Evolutionary conservation across 2,797 vertebrate genomes (phyloP), one percentile per base, ranked within the genome.

Genomic region (Silurus lanzhouensis): DNA sequence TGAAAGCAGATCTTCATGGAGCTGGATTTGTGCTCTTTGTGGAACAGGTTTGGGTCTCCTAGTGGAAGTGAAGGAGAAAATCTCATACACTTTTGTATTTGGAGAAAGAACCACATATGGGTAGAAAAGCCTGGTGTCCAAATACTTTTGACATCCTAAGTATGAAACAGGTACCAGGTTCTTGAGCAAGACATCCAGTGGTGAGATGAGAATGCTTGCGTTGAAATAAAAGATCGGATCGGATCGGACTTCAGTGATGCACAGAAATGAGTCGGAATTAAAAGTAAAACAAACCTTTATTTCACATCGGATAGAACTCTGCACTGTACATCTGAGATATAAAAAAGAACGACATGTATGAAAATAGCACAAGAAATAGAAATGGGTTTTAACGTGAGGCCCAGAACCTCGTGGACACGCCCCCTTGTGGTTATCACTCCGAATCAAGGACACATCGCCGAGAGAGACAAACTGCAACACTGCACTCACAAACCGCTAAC

Each of bases 191-290:
- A 52, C 38, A 3, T 38, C 38, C 38, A 38, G 38, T 38, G 38
- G 25, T 48, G 10, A 48, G 2, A 5, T n/a, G 20, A n/a, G 5
- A 6, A 10, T 0, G 70, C 15, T n/a, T 6, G 20, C 7, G 12
- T 17, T 93, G 93, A 94, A 95, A 89, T 92, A 91, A 93, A 92
- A 90, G 90, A 92, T 7, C 2, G 48, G 10, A 52, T 10, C 8
- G 48, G 48, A 92, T 91, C 94, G 89, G 92, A 91, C 67, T 85
- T 38, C 90, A 94, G 91, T 89, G 91, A 89, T 82, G 78, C 90
- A 91, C 88, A 83, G 87, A 90, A 91, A 52, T 7, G 90, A 89
- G 92, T 82, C 80, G 12, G 0, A n/a, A 3, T 6, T 44, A 91
- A 87, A 85, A 90, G 84, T 80, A 82, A 88, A 88, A 86, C 81